Conservation (phyloP, 2,113 vertebrate genomes). For the Morone saxatilis region DNA sequence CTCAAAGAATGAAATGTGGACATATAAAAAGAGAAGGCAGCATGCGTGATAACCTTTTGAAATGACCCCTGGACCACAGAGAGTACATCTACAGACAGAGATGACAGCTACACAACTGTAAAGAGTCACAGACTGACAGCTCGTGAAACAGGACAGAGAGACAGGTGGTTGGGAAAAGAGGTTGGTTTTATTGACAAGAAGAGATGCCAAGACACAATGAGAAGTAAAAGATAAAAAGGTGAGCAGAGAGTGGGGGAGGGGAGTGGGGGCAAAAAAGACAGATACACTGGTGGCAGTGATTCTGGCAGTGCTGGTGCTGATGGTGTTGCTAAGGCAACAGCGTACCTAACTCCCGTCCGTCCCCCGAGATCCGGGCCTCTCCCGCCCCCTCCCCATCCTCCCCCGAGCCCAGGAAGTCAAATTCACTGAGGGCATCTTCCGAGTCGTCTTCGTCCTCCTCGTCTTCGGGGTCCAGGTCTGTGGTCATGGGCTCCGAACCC, state of each 20-base stretch:
- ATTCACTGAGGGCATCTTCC: constrained; percentile 92
- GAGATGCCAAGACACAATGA: constrained; percentile 80
- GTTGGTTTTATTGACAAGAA: constrained; percentile 81
- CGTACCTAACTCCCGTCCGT: constrained; percentile 90
- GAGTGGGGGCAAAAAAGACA: constrained; percentile 56
- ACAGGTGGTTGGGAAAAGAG: constrained; percentile 82
- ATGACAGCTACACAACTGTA: constrained; percentile 65
- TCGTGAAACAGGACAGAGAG: constrained; percentile 83
- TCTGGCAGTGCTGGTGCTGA: constrained; percentile 73
- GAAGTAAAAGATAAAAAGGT: constrained; percentile 74
- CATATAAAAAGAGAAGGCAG: constrained; percentile 51
- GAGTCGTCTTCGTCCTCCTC: constrained; percentile 94
- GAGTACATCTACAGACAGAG: constrained; percentile 56
- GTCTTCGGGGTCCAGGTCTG: constrained; percentile 90
- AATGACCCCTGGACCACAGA: constrained; percentile 56
- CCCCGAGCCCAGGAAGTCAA: constrained; percentile 92
- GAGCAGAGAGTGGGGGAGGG: constrained; percentile 33
- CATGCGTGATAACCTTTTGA: constrained; percentile 67
- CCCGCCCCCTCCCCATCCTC: constrained; percentile 90
- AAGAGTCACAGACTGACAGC: constrained; percentile 72
- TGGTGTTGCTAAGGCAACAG: constrained; percentile 77
- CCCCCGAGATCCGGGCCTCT: constrained; percentile 86
- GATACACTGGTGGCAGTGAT: constrained; percentile 76
- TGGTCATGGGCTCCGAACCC: constrained; percentile 86
- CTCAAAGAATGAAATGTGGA: constrained; percentile 66